Evolutionary conservation across 2,888 invertebrate species (phyloP).

Genomic region (Hyposoter dolosus): DNA sequence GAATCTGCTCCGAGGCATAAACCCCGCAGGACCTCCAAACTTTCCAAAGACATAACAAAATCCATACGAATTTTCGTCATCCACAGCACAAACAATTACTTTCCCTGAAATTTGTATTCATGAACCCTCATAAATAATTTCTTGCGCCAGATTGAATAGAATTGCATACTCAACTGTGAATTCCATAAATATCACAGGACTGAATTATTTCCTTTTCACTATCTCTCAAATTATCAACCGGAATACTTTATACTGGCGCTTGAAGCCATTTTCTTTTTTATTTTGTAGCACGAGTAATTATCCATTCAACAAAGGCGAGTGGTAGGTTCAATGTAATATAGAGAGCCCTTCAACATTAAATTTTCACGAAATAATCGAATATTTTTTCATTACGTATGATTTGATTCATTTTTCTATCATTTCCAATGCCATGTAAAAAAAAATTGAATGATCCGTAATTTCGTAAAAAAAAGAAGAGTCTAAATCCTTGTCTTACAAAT

Average conservation of each 20-base stretch:
- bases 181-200: background rate
- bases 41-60: conserved; percentile 61
- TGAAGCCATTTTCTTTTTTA: background rate
- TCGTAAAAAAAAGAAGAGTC: background rate
- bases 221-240: background rate
- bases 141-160: conserved; percentile 8
- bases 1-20: conserved; percentile 50
- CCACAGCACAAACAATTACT: conserved; percentile 48
- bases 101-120: conserved; percentile 27
- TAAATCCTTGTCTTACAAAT: conserved; percentile 21
- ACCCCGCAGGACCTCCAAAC: conserved; percentile 59
- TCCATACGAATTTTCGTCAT: conserved; percentile 52
- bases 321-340: no score
- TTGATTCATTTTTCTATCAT: no score
- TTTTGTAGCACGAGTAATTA: background rate
- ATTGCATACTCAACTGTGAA: background rate
- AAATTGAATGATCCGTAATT: background rate
- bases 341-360: no score
- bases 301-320: no score
- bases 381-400: no score
- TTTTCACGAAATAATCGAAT: no score
- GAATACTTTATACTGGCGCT: background rate
- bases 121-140: conserved; percentile 8
- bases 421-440: background rate
- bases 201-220: background rate